phyloP scores from a whole-genome alignment of 30 jellyfish, hydroid and myxozoan genomes.

The Calvadosia cruxmelitensis region DNA sequence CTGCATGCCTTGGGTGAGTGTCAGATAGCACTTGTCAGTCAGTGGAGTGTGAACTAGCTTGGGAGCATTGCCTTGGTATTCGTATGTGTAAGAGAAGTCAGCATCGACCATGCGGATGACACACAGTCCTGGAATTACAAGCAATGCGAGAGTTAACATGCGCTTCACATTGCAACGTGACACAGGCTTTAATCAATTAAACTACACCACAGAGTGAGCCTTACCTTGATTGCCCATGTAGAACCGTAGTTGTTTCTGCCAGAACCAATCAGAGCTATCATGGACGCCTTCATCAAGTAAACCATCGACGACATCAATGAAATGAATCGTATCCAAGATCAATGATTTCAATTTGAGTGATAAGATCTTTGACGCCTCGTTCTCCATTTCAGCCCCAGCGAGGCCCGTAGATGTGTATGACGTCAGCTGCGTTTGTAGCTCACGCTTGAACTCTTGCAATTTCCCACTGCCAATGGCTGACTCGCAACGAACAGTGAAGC shows the following conservation, averaged over 20 bases:
- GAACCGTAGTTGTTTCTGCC: slow-evolving; percentile 94
- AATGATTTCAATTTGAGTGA: slow-evolving; percentile 78
- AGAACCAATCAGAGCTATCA: slow-evolving; percentile 61
- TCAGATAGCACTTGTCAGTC: slow-evolving; percentile 91
- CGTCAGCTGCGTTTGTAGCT: slow-evolving; percentile 70
- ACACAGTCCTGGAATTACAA: slow-evolving; percentile 42
- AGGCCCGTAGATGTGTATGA: slow-evolving; percentile 70
- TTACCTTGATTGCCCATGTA: slow-evolving; percentile 68
- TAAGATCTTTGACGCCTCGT: slow-evolving; percentile 45
- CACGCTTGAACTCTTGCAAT: slow-evolving; percentile 41
- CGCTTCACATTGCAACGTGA: no score
- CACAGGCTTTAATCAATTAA: no score
- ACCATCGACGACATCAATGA: slow-evolving; percentile 85
- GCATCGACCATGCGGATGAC: slow-evolving; percentile 98
- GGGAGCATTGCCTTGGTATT: slow-evolving; percentile 98
- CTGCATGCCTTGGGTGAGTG: slow-evolving; percentile 96
- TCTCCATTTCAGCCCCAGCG: slow-evolving; percentile 29
- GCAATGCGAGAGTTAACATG: no score
- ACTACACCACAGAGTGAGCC: no score
- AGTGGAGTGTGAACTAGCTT: slow-evolving; percentile 96
- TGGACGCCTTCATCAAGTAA: slow-evolving; percentile 28
- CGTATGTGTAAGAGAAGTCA: slow-evolving; percentile 87
- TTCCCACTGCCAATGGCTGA: slow-evolving; percentile 57
- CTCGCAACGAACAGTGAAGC: slow-evolving; percentile 86
- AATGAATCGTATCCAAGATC: slow-evolving; percentile 84